Conservation (phyloP, 2,113 vertebrate genomes). For the Macrotis lagotis region DNA sequence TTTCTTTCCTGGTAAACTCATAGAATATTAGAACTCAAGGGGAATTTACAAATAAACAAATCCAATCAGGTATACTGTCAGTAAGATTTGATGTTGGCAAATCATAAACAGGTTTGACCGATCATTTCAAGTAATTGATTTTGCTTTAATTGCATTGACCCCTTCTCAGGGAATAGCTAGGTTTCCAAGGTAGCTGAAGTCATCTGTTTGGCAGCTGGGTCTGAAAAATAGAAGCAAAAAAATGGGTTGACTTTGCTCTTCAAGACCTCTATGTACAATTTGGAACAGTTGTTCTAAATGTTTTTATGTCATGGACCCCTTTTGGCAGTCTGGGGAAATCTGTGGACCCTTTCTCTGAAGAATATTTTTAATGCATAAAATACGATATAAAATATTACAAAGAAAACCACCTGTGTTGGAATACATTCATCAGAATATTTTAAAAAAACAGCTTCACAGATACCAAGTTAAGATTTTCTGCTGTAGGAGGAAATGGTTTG, state of each 20-base stretch:
- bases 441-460: not conserved
- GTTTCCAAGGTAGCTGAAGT: not conserved
- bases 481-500: too few relatives aligned
- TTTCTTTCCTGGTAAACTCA: not conserved
- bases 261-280: not conserved
- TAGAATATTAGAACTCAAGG: not conserved
- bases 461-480: not conserved
- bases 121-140: not conserved
- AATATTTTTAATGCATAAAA: not conserved
- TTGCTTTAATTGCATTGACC: not conserved
- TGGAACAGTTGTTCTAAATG: not conserved
- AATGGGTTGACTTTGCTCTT: not conserved
- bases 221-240: not conserved
- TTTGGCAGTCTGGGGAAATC: not conserved
- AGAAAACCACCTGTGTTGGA: not conserved
- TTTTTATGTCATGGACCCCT: not conserved
- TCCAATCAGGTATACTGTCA: not conserved
- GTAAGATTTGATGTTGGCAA: not conserved
- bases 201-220: not conserved
- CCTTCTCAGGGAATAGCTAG: not conserved
- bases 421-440: not conserved
- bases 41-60: not conserved
- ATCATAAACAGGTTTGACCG: not conserved
- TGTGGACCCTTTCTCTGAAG: not conserved
- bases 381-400: not conserved